A percentile compares a stretch with the other conserved stretches of the same genome.
phyloP scores from a whole-genome alignment of 2,113 vertebrate genomes.

The Zootoca vivipara region DNA sequence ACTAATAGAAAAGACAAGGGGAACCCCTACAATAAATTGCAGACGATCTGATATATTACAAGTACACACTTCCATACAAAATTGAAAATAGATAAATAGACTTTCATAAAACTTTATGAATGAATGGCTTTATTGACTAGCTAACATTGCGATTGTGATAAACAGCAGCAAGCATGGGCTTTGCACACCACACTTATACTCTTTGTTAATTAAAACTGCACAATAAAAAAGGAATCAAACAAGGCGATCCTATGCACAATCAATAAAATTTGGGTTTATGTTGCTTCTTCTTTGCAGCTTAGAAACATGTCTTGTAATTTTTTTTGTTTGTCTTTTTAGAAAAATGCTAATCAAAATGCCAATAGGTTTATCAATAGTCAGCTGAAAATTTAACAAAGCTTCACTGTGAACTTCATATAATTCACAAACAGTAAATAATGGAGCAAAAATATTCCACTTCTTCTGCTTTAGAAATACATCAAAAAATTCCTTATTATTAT shows the following conservation, averaged over 20 bases:
- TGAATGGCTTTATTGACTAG: not conserved
- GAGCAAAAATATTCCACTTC: not conserved
- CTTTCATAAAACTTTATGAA: not conserved
- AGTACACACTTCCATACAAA: not conserved
- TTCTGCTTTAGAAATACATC: not conserved
- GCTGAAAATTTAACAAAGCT: not conserved
- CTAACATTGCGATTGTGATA: not conserved
- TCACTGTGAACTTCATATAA: not conserved
- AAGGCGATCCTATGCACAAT: not conserved
- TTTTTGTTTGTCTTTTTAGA: not conserved
- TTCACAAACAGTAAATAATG: not conserved
- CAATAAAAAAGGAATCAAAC: not conserved
- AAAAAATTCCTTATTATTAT: not conserved
- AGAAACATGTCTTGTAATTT: not conserved
- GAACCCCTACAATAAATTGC: not conserved
- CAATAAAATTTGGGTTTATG: not conserved
- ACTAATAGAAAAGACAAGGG: not conserved
- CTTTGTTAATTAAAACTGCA: not conserved
- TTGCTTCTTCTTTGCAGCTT: not conserved
- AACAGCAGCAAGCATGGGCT: not conserved
- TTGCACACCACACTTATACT: not conserved
- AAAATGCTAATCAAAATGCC: not conserved
- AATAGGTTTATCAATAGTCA: not conserved
- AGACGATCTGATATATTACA: not conserved
- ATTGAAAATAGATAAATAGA: not conserved